Percentiles rank a stretch among this genome's conserved stretches.
Conservation (phyloP, 2,888 invertebrate species). For the Leptopterna dolabrata region DNA sequence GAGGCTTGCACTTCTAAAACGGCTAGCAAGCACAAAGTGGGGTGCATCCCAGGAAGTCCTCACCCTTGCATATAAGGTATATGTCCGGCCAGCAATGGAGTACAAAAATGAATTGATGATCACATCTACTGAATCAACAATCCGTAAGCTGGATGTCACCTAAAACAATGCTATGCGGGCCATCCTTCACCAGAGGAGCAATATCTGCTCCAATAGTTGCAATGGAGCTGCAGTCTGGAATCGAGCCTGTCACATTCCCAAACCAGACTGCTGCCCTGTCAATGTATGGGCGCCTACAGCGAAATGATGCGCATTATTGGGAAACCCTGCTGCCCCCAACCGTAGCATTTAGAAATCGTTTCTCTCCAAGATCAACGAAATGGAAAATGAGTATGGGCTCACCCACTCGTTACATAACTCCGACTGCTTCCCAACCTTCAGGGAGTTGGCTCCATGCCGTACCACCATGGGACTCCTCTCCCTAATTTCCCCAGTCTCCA, state of each 20-base stretch:
- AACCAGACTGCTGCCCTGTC: neutral
- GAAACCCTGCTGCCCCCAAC: neutral
- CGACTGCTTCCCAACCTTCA: neutral
- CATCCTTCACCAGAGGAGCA: neutral
- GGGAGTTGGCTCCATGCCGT: neutral
- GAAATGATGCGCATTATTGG: neutral
- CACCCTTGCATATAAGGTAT: no score
- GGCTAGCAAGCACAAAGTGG: no score
- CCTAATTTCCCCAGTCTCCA: neutral
- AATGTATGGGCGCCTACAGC: neutral
- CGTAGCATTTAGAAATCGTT: neutral
- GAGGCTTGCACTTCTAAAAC: no score
- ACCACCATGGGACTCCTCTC: neutral
- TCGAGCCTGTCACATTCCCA: neutral
- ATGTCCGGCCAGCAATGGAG: no score
- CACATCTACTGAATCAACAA: neutral
- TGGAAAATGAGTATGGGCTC: neutral
- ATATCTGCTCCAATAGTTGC: constrained; percentile 3
- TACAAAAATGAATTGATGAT: neutral
- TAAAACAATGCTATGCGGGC: constrained; percentile 12
- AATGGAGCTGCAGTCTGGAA: neutral
- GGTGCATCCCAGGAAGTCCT: no score
- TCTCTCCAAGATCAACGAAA: neutral
- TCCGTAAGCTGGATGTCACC: neutral
- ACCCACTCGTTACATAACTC: neutral